Conservation (phyloP, 2,113 vertebrate genomes). For the Hippocampus barbouri region DNA sequence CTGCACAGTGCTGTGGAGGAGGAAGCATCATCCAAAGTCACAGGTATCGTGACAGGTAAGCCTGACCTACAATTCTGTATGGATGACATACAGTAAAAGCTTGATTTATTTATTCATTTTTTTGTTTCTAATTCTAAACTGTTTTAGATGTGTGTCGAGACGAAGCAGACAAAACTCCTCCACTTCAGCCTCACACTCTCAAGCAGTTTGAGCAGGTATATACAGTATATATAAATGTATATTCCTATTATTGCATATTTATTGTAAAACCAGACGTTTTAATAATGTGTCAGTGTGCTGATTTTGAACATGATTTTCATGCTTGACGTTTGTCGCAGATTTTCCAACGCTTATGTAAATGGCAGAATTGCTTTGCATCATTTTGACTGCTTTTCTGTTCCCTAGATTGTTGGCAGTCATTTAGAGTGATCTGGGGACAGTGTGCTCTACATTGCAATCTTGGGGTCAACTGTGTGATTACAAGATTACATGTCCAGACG, state of each 20-base stretch:
- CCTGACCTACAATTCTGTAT: background rate
- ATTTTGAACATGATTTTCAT: background rate
- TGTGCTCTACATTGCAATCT: conserved; percentile 22
- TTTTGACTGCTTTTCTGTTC: background rate
- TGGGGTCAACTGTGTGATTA: conserved; percentile 22
- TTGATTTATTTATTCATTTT: too few species aligned
- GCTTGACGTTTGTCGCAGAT: background rate
- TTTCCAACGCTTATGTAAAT: background rate
- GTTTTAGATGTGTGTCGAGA: conserved; percentile 63
- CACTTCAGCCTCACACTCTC: conserved; percentile 73
- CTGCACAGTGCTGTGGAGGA: conserved; percentile 46
- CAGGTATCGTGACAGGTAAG: conserved; percentile 70
- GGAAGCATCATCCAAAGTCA: conserved; percentile 50
- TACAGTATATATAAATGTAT: background rate
- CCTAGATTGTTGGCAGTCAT: background rate
- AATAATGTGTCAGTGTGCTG: background rate
- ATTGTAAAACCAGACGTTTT: too few species aligned
- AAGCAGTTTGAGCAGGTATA: conserved; percentile 74
- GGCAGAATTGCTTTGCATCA: background rate
- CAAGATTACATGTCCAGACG: background rate
- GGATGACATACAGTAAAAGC: background rate
- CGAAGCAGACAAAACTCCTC: conserved; percentile 64
- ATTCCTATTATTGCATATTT: background rate
- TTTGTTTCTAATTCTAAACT: background rate
- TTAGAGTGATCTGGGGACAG: background rate